Conservation (phyloP, 1,140 invertebrate species). For the Copidosoma floridanum region DNA sequence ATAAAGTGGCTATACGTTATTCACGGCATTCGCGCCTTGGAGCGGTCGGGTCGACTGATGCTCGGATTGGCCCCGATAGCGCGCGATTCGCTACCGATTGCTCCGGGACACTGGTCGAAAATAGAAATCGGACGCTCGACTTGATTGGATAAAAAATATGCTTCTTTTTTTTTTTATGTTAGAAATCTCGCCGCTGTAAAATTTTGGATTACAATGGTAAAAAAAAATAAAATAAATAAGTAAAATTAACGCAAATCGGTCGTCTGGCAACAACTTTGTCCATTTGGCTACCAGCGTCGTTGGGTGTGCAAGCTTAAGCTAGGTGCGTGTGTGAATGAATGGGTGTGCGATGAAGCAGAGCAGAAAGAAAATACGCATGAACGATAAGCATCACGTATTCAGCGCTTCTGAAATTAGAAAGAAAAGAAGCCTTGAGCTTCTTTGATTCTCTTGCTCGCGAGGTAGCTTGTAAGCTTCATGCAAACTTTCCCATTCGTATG, state of each 20-base stretch:
- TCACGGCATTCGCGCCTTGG: background rate
- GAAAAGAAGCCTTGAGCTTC: conserved; percentile 27
- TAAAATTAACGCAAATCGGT: background rate
- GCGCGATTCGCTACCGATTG: no score
- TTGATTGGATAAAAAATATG: no score
- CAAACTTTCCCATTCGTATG: background rate
- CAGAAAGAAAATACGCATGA: conserved; percentile 33
- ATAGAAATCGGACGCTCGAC: no score
- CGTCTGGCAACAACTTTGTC: no score
- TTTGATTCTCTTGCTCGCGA: background rate
- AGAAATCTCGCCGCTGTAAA: no score
- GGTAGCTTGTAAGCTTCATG: background rate
- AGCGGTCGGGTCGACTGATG: no score
- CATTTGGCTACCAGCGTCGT: conserved; percentile 2
- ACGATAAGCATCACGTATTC: conserved; percentile 31
- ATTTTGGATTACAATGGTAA: conserved; percentile 11
- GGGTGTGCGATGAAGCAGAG: conserved; percentile 32
- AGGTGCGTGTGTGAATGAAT: no score
- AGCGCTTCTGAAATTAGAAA: conserved; percentile 43
- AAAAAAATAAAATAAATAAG: conserved; percentile 14
- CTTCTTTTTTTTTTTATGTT: no score
- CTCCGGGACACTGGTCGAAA: no score
- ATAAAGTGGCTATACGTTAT: conserved; percentile 4
- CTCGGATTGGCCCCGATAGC: no score
- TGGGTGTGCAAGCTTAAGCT: background rate